phyloP scores from a whole-genome alignment of 2,113 vertebrate genomes.

The Glaucomys volans region DNA sequence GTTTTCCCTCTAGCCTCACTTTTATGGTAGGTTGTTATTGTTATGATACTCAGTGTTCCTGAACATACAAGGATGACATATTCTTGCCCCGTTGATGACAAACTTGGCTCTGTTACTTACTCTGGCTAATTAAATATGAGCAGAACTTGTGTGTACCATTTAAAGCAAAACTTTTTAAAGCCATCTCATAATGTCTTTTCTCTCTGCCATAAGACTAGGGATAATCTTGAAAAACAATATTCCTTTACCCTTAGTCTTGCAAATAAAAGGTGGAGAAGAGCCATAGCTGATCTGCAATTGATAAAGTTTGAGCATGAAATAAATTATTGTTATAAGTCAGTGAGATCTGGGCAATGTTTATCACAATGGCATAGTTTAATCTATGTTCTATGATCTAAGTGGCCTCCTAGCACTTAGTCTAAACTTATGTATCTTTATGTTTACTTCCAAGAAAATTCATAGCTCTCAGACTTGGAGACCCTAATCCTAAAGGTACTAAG shows the following conservation, averaged over 20 bases:
- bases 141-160: not conserved
- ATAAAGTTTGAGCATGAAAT: not conserved
- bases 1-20: not conserved
- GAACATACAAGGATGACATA: not conserved
- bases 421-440: not conserved
- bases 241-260: not conserved
- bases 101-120: not conserved
- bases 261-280: not conserved
- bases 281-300: not conserved
- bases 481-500: not conserved
- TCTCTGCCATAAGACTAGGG: not conserved
- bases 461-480: not conserved
- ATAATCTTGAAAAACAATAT: not conserved
- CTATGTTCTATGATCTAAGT: not conserved
- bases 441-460: not conserved
- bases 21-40: not conserved
- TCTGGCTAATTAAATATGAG: slow-evolving; percentile 4
- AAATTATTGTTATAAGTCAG: not conserved
- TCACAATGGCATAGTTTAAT: not conserved
- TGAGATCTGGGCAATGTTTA: not conserved
- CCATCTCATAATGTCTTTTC: not conserved
- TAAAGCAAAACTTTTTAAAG: not conserved
- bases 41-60: not conserved
- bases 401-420: not conserved
- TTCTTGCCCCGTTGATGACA: not conserved